phyloP scores from a whole-genome alignment of 2,797 vertebrate species.

The Enteromius argenteus region DNA sequence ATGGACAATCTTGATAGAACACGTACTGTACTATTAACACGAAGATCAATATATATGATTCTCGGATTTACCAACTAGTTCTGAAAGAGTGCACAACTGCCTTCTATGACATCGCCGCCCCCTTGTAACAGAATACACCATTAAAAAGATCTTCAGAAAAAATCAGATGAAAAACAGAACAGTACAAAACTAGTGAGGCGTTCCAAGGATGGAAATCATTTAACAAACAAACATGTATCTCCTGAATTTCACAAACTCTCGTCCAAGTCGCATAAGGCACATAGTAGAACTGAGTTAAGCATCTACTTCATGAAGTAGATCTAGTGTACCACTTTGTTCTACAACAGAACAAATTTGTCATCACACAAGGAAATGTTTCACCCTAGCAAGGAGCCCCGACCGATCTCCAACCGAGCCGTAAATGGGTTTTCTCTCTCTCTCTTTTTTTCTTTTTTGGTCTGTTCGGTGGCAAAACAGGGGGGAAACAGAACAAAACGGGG shows the following conservation, averaged over 20 bases:
- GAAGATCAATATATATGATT: slow-evolving; percentile 99
- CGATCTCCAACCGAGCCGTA: slow-evolving; percentile 75
- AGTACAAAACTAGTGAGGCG: slow-evolving; percentile 99
- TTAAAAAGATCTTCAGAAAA: slow-evolving; percentile 97
- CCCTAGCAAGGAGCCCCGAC: slow-evolving; percentile 83
- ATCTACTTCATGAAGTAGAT: slow-evolving; percentile 95
- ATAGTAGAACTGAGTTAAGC: slow-evolving; percentile 99
- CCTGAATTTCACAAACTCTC: slow-evolving; percentile 99
- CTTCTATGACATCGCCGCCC: slow-evolving; percentile 97
- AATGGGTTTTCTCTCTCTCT: slow-evolving; percentile 63
- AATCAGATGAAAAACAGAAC: slow-evolving; percentile 95
- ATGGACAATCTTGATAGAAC: slow-evolving; percentile 99
- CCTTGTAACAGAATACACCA: slow-evolving; percentile 96
- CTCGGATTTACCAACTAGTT: slow-evolving; percentile 97
- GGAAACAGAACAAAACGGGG: slow-evolving; percentile 69
- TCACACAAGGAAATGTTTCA: slow-evolving; percentile 85
- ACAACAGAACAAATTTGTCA: slow-evolving; percentile 91
- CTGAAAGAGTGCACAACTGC: slow-evolving; percentile 98
- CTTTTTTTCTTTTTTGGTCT: slow-evolving; percentile 84
- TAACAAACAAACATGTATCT: slow-evolving; percentile 98
- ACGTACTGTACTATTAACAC: slow-evolving; percentile 99
- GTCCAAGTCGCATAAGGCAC: slow-evolving; percentile 99
- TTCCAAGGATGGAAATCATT: slow-evolving; percentile 97
- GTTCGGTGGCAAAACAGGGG: slow-evolving; percentile 88
- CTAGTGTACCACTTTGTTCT: slow-evolving; percentile 96